phyloP scores from a whole-genome alignment of 2,888 invertebrate species.

The Hoplodrina ambigua region DNA sequence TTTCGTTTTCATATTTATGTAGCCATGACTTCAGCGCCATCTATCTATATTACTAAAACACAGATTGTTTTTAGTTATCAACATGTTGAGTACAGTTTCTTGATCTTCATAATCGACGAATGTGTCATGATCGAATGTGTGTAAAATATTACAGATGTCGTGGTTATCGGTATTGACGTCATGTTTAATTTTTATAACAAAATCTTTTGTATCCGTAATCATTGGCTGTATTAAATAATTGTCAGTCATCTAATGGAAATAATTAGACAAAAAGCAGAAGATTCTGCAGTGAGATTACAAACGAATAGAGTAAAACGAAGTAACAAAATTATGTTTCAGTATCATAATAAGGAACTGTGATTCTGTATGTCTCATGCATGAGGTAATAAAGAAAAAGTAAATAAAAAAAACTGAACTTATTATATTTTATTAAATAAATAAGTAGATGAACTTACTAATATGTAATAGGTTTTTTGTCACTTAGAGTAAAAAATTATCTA shows the following conservation, averaged over 20 bases:
- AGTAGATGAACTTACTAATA: conserved; percentile 44
- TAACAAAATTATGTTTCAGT: not conserved
- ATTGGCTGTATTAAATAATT: not conserved
- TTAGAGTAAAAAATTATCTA: not conserved
- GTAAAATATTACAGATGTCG: conserved; percentile 30
- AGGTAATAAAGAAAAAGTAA: not conserved
- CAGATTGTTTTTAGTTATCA: not conserved
- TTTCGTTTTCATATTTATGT: not conserved
- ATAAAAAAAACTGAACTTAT: not conserved
- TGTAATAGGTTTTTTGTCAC: conserved; percentile 7
- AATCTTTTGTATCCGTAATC: not conserved
- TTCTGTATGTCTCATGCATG: not conserved
- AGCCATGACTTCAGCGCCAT: conserved; percentile 23
- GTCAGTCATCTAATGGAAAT: not conserved
- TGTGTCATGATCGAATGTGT: not conserved
- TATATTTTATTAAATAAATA: conserved; percentile 52
- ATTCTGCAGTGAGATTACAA: not conserved
- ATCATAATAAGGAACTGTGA: too few relatives aligned
- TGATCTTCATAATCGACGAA: not conserved
- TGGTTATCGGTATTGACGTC: not conserved
- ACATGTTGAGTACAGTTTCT: not conserved
- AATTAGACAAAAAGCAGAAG: not conserved
- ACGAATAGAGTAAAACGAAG: not conserved
- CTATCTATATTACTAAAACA: conserved; percentile 4
- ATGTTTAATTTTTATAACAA: not conserved